Base-by-base conservation (phyloP, 1,140 invertebrate genomes). In the Thaumetopoea pityocampa region DNA sequence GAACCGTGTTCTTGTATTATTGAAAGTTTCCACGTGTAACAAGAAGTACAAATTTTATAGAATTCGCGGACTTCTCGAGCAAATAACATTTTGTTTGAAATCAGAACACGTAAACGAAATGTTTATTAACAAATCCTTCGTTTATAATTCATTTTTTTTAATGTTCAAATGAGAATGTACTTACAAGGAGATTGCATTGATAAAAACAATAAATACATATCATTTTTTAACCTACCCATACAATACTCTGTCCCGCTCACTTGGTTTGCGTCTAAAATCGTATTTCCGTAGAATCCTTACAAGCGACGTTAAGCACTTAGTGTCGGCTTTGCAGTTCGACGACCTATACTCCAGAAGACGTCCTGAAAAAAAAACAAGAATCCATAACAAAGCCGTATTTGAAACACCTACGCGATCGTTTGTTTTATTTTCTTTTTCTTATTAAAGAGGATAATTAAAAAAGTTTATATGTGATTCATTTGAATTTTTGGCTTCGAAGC, bases 221-320 rank as follows among this genome's bases (percentile, higher is more conserved):
- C 2, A 34, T 16, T 20, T 18, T 8, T 7, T 11, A 12, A 22
- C 12, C 20, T 30, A 34, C 15, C 14, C 32, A 42, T 34, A 37
- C 48, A 48, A 51, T 51, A 51, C 50, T 45, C 54, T 49, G 52
- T 54, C 52, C 36, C 57, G 55, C 53, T 61, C 66, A 43, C 45
- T 53, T 51, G 37, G 54, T 35, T 47, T 32, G 61, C 59, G 67
- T 77, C 70, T 80, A 83, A 83, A 83, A 79, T 70, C 72, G 76
- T 80, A 83, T 83, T 83, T 83, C 76, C 79, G 76, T 79, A 67
- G 79, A 83, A 83, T 83, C 79, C 79, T 76, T 77, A 80, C 79
- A 77, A 83, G 66, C 76, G 74, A 67, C 69, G 66, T 68, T 77
- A 79, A 80, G 76, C 76, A 76, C 64, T 70, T 64, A 66, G 52